Percentiles rank a stretch among this genome's conserved stretches.
These are phyloP conservation scores for Iguana delicatissima DNA, from an alignment of 2,797 vertebrate species.

Conservation along the genomic window DNA sequence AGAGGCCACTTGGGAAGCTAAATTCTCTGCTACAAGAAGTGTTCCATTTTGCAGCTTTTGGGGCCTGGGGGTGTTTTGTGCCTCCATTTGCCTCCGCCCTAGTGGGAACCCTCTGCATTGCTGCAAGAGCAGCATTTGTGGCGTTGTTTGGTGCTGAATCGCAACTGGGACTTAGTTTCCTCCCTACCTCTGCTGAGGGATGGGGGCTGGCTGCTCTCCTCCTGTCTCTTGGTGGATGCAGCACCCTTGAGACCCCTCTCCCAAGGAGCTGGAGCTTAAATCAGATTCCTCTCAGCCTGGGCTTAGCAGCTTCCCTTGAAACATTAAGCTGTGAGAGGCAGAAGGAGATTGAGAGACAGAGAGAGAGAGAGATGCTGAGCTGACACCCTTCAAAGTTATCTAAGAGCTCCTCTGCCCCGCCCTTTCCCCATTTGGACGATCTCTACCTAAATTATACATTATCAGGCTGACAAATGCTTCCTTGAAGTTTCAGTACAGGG, in stretches of 20 bases:
- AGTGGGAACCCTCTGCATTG: no score
- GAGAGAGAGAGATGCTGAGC: constrained; percentile 40
- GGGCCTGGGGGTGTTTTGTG: no score
- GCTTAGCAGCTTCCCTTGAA: constrained; percentile 19
- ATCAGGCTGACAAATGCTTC: constrained; percentile 75
- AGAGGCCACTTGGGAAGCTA: neutral
- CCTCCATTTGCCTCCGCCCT: neutral
- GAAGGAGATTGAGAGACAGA: no score
- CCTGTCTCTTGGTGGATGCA: neutral
- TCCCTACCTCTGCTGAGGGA: neutral
- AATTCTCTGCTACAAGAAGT: neutral
- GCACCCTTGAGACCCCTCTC: neutral
- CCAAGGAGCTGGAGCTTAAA: constrained; percentile 30
- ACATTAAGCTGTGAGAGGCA: neutral
- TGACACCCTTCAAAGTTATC: constrained; percentile 73
- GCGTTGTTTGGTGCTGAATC: neutral
- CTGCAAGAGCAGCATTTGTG: neutral
- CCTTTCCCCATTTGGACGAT: constrained; percentile 77
- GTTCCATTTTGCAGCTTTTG: neutral
- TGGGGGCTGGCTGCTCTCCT: neutral
- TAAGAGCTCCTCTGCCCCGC: constrained; percentile 65
- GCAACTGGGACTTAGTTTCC: neutral
- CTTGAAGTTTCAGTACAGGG: constrained; percentile 68
- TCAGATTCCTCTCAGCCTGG: constrained; percentile 23
- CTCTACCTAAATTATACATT: constrained; percentile 82